These are phyloP conservation scores for Aporophyla nigra DNA, from an alignment of 2,888 invertebrate species.

Conservation along the genomic window DNA sequence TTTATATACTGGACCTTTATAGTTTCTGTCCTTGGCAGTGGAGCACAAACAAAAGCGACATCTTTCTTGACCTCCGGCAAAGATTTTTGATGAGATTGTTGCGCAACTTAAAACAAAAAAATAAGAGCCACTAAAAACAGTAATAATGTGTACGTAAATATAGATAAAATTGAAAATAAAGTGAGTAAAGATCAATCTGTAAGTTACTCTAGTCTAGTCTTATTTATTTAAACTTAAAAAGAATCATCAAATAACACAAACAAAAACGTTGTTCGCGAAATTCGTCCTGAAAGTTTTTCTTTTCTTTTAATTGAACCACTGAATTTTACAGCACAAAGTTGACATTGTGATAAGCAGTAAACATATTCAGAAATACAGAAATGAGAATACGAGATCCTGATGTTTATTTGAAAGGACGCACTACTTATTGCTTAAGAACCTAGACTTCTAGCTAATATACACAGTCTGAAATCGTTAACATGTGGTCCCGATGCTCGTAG, in stretches of 20 bases:
- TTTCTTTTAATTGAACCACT: background rate
- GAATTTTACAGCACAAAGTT: background rate
- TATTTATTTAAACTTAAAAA: too few relatives aligned
- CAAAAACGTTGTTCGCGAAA: background rate
- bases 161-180: background rate
- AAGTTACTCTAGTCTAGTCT: too few relatives aligned
- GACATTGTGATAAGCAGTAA: background rate
- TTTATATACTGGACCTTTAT: background rate
- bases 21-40: background rate
- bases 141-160: background rate
- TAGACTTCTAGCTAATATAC: too few relatives aligned
- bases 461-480: too few relatives aligned
- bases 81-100: background rate
- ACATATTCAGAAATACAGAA: background rate
- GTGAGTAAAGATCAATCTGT: background rate
- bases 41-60: background rate
- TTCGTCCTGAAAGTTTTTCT: background rate
- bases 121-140: background rate
- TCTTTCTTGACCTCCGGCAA: background rate
- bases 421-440: background rate
- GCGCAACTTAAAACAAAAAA: background rate
- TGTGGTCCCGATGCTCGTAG: too few relatives aligned
- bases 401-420: too few relatives aligned
- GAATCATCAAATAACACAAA: too few relatives aligned
- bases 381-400: background rate